A percentile compares a stretch with the other conserved stretches of the same genome.
Conservation (phyloP, 1,140 invertebrate genomes). For the Carposina sasakii region DNA sequence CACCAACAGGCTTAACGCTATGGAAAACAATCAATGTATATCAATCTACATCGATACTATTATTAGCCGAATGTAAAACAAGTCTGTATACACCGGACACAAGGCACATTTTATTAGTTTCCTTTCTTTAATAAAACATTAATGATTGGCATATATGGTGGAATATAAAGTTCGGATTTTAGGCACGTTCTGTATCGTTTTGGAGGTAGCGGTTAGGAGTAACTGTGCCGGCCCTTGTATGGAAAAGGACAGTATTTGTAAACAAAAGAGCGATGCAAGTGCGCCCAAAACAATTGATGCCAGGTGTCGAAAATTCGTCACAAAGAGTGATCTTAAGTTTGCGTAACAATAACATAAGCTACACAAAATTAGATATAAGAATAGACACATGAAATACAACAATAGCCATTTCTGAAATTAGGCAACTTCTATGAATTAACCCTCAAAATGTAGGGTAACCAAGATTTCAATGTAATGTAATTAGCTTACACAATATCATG, state of each 20-base stretch:
- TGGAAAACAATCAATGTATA: slow-evolving; percentile 9
- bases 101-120: slow-evolving; percentile 56
- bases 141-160: slow-evolving; percentile 47
- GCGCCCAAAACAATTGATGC: background rate
- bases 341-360: no score
- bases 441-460: no score
- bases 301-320: background rate
- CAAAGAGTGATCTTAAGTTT: slow-evolving; percentile 1
- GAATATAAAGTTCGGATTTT: slow-evolving; percentile 44
- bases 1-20: slow-evolving; percentile 13
- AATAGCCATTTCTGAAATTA: no score
- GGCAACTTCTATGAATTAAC: no score
- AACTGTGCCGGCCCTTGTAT: slow-evolving; percentile 38
- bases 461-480: no score
- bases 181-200: slow-evolving; percentile 40
- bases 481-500: no score
- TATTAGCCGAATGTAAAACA: no score
- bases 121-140: slow-evolving; percentile 43
- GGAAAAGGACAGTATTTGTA: slow-evolving; percentile 32
- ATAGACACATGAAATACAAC: no score
- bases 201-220: slow-evolving; percentile 39
- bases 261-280: slow-evolving; percentile 17
- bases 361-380: no score
- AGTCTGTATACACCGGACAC: slow-evolving; percentile 27
- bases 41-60: no score